Conservation (phyloP, 37 sponge, comb jelly and placozoan species). For the Agelas oroides region DNA sequence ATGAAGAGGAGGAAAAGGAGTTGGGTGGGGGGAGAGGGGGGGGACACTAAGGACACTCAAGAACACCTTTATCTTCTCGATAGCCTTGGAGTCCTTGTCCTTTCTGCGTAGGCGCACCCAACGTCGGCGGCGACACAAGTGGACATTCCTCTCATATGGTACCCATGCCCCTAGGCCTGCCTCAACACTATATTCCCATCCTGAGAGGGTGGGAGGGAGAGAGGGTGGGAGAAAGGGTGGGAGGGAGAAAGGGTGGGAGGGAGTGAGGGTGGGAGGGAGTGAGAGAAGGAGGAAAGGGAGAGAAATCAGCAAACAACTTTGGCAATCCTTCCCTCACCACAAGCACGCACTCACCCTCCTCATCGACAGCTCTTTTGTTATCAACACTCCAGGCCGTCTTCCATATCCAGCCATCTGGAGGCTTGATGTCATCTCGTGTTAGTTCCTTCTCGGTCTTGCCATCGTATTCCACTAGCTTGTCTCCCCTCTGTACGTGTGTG, state of each 20-base stretch:
- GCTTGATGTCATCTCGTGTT: constrained; percentile 72
- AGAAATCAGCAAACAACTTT: too few relatives aligned
- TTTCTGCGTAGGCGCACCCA: constrained; percentile 92
- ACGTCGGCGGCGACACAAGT: constrained; percentile 81
- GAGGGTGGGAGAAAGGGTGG: background rate
- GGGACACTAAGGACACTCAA: too few relatives aligned
- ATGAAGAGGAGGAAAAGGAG: too few relatives aligned
- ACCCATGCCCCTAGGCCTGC: constrained; percentile 61
- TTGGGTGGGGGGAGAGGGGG: too few relatives aligned
- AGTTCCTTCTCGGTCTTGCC: constrained; percentile 52
- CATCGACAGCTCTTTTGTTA: constrained; percentile 91
- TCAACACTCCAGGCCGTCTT: constrained; percentile 84
- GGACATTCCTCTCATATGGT: constrained; percentile 87
- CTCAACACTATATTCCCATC: constrained; percentile 92
- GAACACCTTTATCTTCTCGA: constrained; percentile 55
- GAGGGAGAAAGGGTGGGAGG: too few relatives aligned
- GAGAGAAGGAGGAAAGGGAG: too few relatives aligned
- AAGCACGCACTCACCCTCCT: constrained; percentile 67
- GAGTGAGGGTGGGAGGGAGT: too few relatives aligned
- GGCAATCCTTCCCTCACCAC: too few relatives aligned
- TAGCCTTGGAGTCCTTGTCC: constrained; percentile 57
- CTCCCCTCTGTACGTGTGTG: constrained; percentile 42
- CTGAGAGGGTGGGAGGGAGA: constrained; percentile 27
- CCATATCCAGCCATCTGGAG: constrained; percentile 93
- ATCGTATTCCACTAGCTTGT: constrained; percentile 46